Base-by-base conservation (phyloP, 2,797 vertebrate species). In the Eremophila alpestris region DNA sequence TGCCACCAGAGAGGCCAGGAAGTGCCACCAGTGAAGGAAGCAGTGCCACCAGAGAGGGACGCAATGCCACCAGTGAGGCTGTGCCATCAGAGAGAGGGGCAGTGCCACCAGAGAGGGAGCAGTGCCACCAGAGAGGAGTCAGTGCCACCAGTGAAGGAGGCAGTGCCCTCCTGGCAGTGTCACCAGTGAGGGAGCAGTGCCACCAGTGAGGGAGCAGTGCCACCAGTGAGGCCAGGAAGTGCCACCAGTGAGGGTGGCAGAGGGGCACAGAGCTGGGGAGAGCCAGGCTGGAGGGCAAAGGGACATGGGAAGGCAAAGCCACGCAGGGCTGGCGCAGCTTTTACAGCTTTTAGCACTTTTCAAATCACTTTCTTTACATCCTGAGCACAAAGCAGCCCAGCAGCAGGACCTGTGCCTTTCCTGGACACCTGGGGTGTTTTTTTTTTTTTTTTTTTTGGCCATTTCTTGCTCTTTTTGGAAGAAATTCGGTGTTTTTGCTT, bases 311-410 rank as follows among this genome's bases (percentile, higher is more conserved):
- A 54, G 16, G 51, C 41, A 58, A 30, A 80, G 40, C 14, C 21
- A 5, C 0, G 2, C 84, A 45, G 34, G 18, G 58, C 67, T 3
- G 49, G 26, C 12, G 17, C 23, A 38, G 41, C 2, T 1, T 7
- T 21, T 19, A 4, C 63, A 9, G 13, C 26, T 36, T n/a, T 41
- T 19, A 34, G 3, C 30, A 19, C 24, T 38, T 26, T 1, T n/a
- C 54, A n/a, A 68, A 52, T 17, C 0, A 3, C 4, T n/a, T 30
- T 7, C 1, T 3, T 6, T 7, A 10, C 40, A 16, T 21, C 41
- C 30, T 2, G 13, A 43, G 43, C 14, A 60, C 10, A 15, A 26
- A 32, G 2, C 3, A 8, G 46, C 8, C 8, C 46, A 15, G 56
- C 68, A 60, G 49, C 59, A 73, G 58, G 11, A 13, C 1, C 4